Percentiles rank a stretch among this genome's conserved stretches.
Evolutionary conservation across 2,113 vertebrate genomes (phyloP).

Genomic region (Bos javanicus): DNA sequence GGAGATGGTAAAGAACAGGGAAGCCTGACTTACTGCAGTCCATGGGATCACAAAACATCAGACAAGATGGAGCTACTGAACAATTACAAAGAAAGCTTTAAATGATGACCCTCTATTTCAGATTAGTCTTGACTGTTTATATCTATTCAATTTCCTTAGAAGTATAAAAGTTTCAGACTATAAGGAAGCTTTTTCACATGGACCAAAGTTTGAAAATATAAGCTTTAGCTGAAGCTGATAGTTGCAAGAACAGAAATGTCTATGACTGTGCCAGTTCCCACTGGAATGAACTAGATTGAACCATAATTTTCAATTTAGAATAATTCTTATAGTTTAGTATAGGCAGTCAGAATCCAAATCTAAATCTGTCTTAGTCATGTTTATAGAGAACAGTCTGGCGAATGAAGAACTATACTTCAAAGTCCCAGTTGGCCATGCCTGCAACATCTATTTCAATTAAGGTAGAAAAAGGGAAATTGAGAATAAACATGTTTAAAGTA

Average conservation of each 20-base stretch:
- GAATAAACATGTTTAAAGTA: neutral
- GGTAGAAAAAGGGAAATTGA: neutral
- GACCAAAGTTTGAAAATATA: neutral
- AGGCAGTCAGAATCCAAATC: neutral
- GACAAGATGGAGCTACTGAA: neutral
- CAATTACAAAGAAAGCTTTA: neutral
- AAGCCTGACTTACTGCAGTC: neutral
- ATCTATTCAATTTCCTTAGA: neutral
- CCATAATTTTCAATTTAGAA: neutral
- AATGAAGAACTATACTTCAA: neutral
- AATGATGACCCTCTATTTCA: neutral
- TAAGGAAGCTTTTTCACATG: neutral
- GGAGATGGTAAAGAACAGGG: neutral
- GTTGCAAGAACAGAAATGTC: neutral
- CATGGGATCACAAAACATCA: neutral
- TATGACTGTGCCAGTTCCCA: neutral
- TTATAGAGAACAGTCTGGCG: neutral
- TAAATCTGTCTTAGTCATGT: constrained; percentile 3
- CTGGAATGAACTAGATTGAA: neutral
- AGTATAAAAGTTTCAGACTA: neutral
- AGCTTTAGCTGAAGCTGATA: neutral
- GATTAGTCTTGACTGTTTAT: neutral
- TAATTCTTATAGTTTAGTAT: neutral
- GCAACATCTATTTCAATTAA: neutral
- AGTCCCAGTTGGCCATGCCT: neutral